These are phyloP conservation scores for Pheosia tremula DNA, from an alignment of 2,888 invertebrate species.

Conservation along the genomic window DNA sequence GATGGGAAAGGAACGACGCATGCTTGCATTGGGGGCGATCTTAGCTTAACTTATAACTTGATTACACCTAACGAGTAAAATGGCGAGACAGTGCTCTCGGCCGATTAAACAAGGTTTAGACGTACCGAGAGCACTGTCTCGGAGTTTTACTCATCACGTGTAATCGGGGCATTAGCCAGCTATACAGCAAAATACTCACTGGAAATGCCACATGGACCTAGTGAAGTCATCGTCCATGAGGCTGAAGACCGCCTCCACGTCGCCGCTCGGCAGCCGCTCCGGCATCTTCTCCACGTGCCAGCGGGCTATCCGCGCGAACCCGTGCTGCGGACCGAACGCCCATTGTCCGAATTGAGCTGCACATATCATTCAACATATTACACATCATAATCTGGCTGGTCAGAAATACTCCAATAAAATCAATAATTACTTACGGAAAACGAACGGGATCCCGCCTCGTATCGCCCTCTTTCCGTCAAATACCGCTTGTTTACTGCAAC, in stretches of 20 bases:
- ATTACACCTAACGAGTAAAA: no score
- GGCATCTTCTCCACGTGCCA: constrained; percentile 97
- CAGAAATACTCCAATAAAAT: no score
- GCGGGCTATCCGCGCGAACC: constrained; percentile 96
- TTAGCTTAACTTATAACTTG: no score
- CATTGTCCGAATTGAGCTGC: constrained; percentile 98
- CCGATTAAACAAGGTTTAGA: no score
- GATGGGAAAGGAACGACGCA: no score
- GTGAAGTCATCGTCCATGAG: constrained; percentile 97
- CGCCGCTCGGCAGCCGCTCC: constrained; percentile 94
- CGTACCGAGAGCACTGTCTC: no score
- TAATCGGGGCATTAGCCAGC: no score
- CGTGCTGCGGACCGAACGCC: constrained; percentile 98
- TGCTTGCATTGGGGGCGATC: no score
- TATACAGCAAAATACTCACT: constrained; percentile 80
- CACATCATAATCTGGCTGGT: neutral
- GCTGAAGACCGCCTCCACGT: constrained; percentile 96
- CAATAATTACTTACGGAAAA: constrained; percentile 93
- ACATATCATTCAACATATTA: constrained; percentile 31
- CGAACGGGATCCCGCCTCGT: constrained; percentile 97
- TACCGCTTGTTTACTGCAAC: constrained; percentile 94
- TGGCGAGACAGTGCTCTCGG: no score
- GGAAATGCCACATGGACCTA: constrained; percentile 97
- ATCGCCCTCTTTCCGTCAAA: constrained; percentile 98
- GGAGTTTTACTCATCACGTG: no score